phyloP scores from a whole-genome alignment of 2,113 vertebrate genomes.

The Lynx canadensis region DNA sequence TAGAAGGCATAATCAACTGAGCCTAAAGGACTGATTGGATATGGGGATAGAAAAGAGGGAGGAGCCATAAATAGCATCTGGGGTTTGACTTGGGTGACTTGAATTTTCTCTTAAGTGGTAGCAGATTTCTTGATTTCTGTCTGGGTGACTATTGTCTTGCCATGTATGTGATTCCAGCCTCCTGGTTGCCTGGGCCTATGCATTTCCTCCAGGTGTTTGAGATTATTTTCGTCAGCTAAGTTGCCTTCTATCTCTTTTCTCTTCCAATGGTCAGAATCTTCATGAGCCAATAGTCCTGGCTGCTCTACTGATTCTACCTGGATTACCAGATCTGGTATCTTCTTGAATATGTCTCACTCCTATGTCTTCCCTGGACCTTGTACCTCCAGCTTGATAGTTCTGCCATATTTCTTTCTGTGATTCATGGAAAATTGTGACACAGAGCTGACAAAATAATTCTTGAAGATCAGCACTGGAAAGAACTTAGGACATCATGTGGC shows the following conservation, averaged over 20 bases:
- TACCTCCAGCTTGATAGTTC: background rate
- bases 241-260: background rate
- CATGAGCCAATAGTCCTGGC: background rate
- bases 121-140: background rate
- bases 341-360: background rate
- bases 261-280: background rate
- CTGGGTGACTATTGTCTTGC: background rate
- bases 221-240: background rate
- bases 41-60: background rate
- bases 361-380: background rate
- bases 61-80: background rate
- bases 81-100: background rate
- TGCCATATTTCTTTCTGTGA: background rate
- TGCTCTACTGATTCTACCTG: background rate
- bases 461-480: background rate
- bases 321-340: background rate
- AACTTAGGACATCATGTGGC: background rate
- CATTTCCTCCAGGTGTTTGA: background rate
- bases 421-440: background rate
- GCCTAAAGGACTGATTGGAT: background rate
- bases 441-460: slow-evolving; percentile 38
- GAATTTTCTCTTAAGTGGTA: background rate
- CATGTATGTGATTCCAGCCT: background rate
- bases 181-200: background rate
- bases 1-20: background rate